A percentile compares a stretch with the other conserved stretches of the same genome.
Evolutionary conservation across 2,113 vertebrate species (phyloP).

Genomic region (Muscicapa adusta): DNA sequence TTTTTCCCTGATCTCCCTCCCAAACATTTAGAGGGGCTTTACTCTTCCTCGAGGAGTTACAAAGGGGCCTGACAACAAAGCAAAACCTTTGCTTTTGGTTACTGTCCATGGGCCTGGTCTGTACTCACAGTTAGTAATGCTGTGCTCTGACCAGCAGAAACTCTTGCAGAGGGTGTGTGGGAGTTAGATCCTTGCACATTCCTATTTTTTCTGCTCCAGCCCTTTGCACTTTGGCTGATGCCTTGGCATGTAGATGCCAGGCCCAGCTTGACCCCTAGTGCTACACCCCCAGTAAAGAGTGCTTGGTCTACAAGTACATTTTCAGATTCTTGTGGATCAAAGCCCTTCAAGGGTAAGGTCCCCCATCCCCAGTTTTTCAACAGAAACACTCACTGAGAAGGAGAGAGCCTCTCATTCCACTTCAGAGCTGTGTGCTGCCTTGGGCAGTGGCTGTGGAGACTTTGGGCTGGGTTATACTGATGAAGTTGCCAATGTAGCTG

Average conservation of each 20-base stretch:
- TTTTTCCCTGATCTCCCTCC: background rate
- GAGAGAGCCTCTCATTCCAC: background rate
- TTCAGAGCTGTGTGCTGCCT: background rate
- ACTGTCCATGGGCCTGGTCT: fast-evolving
- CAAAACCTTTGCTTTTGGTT: background rate
- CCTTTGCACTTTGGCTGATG: background rate
- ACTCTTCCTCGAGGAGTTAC: background rate
- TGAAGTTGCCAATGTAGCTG: background rate
- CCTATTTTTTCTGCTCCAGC: background rate
- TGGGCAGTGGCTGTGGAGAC: background rate
- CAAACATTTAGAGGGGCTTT: background rate
- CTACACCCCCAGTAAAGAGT: background rate
- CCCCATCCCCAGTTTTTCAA: fast-evolving
- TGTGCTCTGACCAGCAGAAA: background rate
- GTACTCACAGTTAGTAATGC: background rate
- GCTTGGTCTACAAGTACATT: background rate
- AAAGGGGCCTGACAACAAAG: background rate
- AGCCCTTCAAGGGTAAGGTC: background rate
- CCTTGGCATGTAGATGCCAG: fast-evolving
- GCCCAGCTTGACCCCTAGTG: background rate
- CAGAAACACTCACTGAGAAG: background rate
- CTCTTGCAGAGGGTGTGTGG: background rate
- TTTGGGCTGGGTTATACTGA: background rate
- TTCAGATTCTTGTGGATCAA: background rate
- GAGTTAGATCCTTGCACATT: background rate